Evolutionary conservation across 2,113 vertebrate species (phyloP).

Genomic region (Apteryx owenii): DNA sequence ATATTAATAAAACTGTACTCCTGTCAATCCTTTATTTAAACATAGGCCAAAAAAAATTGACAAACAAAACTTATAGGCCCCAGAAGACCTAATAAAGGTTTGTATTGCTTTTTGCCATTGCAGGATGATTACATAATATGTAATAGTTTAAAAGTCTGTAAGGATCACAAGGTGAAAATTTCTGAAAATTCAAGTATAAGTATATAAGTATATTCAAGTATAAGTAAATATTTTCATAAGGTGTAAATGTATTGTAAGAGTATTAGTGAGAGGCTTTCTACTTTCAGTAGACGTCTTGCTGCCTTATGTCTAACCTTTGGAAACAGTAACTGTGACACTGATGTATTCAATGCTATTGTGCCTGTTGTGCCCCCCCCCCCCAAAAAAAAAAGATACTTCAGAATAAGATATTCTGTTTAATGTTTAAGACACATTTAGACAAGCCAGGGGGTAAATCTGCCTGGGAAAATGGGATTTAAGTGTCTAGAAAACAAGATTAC

Average conservation of each 20-base stretch:
- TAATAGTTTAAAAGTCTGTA: neutral
- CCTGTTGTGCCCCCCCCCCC: neutral
- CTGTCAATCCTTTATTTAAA: neutral
- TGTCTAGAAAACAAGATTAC: slow-evolving; percentile 77
- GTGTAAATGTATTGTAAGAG: neutral
- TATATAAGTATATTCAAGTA: neutral
- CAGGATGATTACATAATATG: neutral
- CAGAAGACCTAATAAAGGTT: neutral
- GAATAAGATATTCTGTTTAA: slow-evolving; percentile 63
- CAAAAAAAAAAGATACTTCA: neutral
- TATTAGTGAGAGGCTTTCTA: neutral
- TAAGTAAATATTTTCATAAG: neutral
- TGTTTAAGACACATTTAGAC: slow-evolving; percentile 49
- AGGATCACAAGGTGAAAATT: neutral
- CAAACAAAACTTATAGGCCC: neutral
- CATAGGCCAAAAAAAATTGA: neutral
- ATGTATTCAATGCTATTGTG: slow-evolving; percentile 50
- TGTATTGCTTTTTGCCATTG: neutral
- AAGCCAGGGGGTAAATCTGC: slow-evolving; percentile 55
- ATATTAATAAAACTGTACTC: neutral
- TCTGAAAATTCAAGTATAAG: neutral
- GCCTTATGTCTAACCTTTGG: slow-evolving; percentile 7
- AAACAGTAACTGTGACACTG: slow-evolving; percentile 40
- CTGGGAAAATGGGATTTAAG: slow-evolving; percentile 73
- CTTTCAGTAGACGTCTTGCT: neutral